phyloP scores from a whole-genome alignment of 2,888 invertebrate genomes.

The Drosophila planitibia region DNA sequence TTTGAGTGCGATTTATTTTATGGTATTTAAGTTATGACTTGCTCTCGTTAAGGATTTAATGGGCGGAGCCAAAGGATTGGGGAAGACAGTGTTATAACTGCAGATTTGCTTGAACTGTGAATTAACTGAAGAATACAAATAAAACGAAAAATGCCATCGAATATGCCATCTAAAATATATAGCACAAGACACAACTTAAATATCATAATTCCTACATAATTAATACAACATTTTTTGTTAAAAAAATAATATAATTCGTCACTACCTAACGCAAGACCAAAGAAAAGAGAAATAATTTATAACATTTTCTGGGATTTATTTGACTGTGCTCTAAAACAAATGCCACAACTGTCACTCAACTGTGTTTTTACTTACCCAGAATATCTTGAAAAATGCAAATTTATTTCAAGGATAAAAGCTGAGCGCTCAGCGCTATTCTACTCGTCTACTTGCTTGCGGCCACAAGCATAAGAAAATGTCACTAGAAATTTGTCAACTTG shows the following conservation, averaged over 20 bases:
- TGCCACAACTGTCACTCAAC: constrained; percentile 69
- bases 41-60: constrained; percentile 29
- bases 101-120: constrained; percentile 12
- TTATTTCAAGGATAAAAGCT: constrained; percentile 71
- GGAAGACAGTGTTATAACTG: background rate
- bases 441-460: constrained; percentile 15
- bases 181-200: background rate
- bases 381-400: constrained; percentile 55
- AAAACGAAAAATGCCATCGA: background rate
- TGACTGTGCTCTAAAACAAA: constrained; percentile 50
- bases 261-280: constrained; percentile 4
- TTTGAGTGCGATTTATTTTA: constrained; percentile 52
- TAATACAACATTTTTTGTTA: background rate
- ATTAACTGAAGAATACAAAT: constrained; percentile 6
- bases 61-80: constrained; percentile 11
- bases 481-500: constrained; percentile 69
- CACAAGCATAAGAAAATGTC: constrained; percentile 57
- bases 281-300: background rate
- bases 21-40: constrained; percentile 56
- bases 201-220: background rate
- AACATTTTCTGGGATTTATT: constrained; percentile 36
- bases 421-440: constrained; percentile 15
- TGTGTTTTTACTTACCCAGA: constrained; percentile 42
- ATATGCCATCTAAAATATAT: background rate
- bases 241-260: background rate